These are phyloP conservation scores for Chlorospingus semifuscus DNA, from an alignment of 2,797 vertebrate species.

Conservation along the genomic window DNA sequence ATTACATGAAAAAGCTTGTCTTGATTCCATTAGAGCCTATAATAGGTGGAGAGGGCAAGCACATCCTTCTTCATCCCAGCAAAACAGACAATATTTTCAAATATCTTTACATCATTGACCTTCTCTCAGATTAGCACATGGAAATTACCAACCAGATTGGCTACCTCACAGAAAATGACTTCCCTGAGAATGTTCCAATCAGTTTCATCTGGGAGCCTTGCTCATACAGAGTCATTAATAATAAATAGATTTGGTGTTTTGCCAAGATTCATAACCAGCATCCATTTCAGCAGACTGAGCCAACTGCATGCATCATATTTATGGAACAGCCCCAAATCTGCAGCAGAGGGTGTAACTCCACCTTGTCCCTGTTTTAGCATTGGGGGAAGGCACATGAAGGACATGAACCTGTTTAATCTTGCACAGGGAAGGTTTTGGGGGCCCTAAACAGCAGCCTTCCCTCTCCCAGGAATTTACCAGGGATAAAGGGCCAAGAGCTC, in stretches of 20 bases:
- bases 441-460: neutral
- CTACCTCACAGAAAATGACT: neutral
- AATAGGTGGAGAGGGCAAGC: neutral
- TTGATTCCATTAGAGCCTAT: neutral
- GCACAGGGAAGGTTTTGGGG: neutral
- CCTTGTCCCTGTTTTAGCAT: neutral
- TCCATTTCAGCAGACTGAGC: neutral
- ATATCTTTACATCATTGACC: neutral
- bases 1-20: neutral
- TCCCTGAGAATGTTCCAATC: neutral
- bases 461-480: no score
- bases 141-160: neutral
- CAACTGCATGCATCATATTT: neutral
- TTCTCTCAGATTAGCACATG: neutral
- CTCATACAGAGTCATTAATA: neutral
- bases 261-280: neutral
- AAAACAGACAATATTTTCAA: neutral
- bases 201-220: neutral
- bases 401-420: neutral
- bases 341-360: neutral
- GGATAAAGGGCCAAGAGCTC: neutral
- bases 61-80: neutral
- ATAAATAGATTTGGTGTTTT: neutral
- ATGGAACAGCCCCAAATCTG: neutral
- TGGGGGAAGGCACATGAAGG: neutral